These are phyloP conservation scores for Osmerus eperlanus DNA, from an alignment of 2,113 vertebrate genomes.

Conservation along the genomic window DNA sequence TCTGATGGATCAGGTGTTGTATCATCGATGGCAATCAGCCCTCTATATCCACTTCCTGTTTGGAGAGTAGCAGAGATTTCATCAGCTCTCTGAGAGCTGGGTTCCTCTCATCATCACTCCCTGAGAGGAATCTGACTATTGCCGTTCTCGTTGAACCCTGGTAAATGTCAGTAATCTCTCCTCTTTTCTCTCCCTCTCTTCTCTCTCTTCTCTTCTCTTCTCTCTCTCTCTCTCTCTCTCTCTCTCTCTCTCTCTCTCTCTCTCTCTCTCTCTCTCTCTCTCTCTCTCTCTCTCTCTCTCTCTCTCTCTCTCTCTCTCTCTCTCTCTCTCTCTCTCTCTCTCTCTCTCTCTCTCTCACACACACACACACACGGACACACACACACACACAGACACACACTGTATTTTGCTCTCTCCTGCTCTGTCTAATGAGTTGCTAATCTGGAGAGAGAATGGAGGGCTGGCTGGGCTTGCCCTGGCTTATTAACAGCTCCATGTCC, in stretches of 20 bases:
- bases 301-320: slow-evolving; percentile 15
- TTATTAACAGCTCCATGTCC: too few relatives aligned
- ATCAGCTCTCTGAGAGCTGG: slow-evolving; percentile 19
- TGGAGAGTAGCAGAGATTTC: slow-evolving; percentile 30
- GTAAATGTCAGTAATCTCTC: slow-evolving; percentile 33
- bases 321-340: neutral
- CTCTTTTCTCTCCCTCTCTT: slow-evolving; percentile 20
- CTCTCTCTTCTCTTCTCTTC: neutral
- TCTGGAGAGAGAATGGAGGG: too few relatives aligned
- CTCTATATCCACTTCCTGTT: slow-evolving; percentile 48
- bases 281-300: slow-evolving; percentile 16
- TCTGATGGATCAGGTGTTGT: slow-evolving; percentile 58
- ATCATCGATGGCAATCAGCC: slow-evolving; percentile 60
- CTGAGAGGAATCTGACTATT: slow-evolving; percentile 32
- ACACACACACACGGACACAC: too few relatives aligned
- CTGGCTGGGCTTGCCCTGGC: too few relatives aligned
- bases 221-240: neutral
- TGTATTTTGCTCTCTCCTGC: too few relatives aligned
- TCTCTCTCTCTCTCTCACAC: neutral
- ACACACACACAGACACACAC: too few relatives aligned
- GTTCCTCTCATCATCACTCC: too few relatives aligned
- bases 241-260: slow-evolving; percentile 4
- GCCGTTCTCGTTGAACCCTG: slow-evolving; percentile 25
- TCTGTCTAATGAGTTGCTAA: too few relatives aligned
- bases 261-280: neutral